These are phyloP conservation scores for Neoarius graeffei DNA, from an alignment of 2,113 vertebrate genomes.

Conservation along the genomic window DNA sequence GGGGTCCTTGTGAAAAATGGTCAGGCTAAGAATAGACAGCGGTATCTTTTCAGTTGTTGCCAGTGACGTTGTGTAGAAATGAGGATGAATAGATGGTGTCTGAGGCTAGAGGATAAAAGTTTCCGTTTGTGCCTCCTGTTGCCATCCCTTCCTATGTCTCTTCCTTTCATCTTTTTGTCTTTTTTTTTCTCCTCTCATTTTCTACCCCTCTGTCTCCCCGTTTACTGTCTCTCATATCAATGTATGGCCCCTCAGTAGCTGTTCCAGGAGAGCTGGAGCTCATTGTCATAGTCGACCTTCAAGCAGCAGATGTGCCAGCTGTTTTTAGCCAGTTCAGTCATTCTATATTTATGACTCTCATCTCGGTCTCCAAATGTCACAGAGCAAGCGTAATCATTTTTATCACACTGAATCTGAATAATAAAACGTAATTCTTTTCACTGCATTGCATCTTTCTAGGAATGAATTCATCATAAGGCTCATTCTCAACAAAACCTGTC, in stretches of 20 bases:
- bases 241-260: conserved; percentile 2
- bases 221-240: conserved; percentile 33
- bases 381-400: conserved; percentile 8
- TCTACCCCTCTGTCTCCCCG: conserved; percentile 20
- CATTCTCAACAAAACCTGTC: background rate
- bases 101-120: conserved; percentile 45
- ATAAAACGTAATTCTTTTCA: background rate
- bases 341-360: conserved; percentile 41
- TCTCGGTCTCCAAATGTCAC: conserved; percentile 23
- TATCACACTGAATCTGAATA: background rate
- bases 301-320: conserved; percentile 37
- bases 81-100: conserved; percentile 49
- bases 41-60: conserved; percentile 32
- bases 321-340: conserved; percentile 27
- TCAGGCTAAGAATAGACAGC: conserved; percentile 63
- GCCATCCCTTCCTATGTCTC: background rate
- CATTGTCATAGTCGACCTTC: conserved; percentile 22
- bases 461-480: background rate
- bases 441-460: background rate
- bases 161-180: conserved; percentile 11
- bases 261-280: background rate
- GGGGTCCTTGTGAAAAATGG: conserved; percentile 64
- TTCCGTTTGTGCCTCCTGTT: conserved; percentile 25
- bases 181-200: conserved; percentile 32
- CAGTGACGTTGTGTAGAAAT: conserved; percentile 21